phyloP scores from a whole-genome alignment of 2,797 vertebrate species.

The Hapalemur alaotrensis region DNA sequence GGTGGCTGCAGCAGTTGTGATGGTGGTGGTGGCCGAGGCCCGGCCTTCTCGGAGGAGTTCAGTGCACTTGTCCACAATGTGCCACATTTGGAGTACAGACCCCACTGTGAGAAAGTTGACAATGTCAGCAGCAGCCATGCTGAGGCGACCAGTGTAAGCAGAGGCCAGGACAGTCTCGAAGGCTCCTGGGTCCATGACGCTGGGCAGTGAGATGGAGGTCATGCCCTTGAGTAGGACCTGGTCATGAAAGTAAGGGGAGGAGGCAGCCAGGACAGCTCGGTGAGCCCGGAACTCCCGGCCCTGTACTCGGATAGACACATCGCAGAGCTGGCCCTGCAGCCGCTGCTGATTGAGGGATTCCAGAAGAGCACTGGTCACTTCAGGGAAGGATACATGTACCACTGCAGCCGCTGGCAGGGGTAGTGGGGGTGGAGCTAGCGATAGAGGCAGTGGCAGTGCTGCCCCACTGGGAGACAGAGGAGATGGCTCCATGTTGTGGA shows the following conservation, averaged over 20 bases:
- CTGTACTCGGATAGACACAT: slow-evolving; percentile 95
- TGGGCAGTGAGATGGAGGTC: slow-evolving; percentile 92
- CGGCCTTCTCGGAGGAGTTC: slow-evolving; percentile 90
- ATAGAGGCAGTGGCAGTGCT: slow-evolving; percentile 68
- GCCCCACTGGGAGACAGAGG: slow-evolving; percentile 71
- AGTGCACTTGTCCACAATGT: slow-evolving; percentile 96
- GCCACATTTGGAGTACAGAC: slow-evolving; percentile 98
- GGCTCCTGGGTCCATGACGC: slow-evolving; percentile 93
- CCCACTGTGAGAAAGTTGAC: slow-evolving; percentile 96
- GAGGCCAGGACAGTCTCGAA: slow-evolving; percentile 94
- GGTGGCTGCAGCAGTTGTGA: slow-evolving; percentile 38
- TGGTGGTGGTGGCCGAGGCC: not conserved
- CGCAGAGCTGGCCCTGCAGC: slow-evolving; percentile 92
- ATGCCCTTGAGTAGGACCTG: slow-evolving; percentile 95
- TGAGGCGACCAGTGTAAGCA: slow-evolving; percentile 94
- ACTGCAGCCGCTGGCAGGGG: slow-evolving; percentile 79
- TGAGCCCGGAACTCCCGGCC: slow-evolving; percentile 95
- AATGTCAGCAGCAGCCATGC: slow-evolving; percentile 92
- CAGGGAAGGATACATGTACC: slow-evolving; percentile 93
- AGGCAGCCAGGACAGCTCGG: slow-evolving; percentile 94
- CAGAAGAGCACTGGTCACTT: slow-evolving; percentile 89
- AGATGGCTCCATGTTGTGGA: slow-evolving; percentile 71
- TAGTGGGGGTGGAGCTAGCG: slow-evolving; percentile 72
- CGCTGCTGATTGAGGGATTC: slow-evolving; percentile 93
- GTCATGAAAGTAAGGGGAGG: slow-evolving; percentile 96